phyloP scores from a whole-genome alignment of 2,888 invertebrate genomes.

The Platycnemis pennipes region DNA sequence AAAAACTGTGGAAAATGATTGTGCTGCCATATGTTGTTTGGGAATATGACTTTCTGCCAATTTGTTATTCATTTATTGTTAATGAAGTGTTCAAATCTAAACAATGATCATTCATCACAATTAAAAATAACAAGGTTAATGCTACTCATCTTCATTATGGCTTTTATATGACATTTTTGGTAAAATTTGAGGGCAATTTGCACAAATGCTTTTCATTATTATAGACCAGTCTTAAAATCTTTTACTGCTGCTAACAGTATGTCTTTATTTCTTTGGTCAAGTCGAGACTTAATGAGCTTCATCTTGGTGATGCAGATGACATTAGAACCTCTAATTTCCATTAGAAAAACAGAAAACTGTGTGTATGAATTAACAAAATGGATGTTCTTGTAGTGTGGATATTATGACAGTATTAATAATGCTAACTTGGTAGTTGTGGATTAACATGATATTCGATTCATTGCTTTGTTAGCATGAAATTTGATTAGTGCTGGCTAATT shows the following conservation, averaged over 20 bases:
- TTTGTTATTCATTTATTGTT: constrained; percentile 45
- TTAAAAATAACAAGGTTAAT: not conserved
- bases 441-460: constrained; percentile 57
- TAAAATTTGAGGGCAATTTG: constrained; percentile 67
- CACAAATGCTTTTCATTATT: constrained; percentile 49
- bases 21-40: constrained; percentile 58
- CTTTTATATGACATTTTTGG: constrained; percentile 53
- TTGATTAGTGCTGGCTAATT: constrained; percentile 52
- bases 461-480: constrained; percentile 62
- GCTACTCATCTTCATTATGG: constrained; percentile 42
- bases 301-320: constrained; percentile 46
- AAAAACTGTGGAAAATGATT: constrained; percentile 30
- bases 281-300: constrained; percentile 58
- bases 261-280: constrained; percentile 47
- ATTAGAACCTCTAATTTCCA: constrained; percentile 37
- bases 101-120: constrained; percentile 7
- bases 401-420: constrained; percentile 64
- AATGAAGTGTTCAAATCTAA: constrained; percentile 28
- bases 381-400: constrained; percentile 54
- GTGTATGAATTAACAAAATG: constrained; percentile 55
- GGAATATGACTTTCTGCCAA: constrained; percentile 48
- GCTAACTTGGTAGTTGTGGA: constrained; percentile 61
- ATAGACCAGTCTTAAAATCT: constrained; percentile 32
- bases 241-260: constrained; percentile 49
- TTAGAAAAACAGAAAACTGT: constrained; percentile 50